Base-by-base conservation (phyloP, 1,140 invertebrate species). In the Ceratina calcarata region DNA sequence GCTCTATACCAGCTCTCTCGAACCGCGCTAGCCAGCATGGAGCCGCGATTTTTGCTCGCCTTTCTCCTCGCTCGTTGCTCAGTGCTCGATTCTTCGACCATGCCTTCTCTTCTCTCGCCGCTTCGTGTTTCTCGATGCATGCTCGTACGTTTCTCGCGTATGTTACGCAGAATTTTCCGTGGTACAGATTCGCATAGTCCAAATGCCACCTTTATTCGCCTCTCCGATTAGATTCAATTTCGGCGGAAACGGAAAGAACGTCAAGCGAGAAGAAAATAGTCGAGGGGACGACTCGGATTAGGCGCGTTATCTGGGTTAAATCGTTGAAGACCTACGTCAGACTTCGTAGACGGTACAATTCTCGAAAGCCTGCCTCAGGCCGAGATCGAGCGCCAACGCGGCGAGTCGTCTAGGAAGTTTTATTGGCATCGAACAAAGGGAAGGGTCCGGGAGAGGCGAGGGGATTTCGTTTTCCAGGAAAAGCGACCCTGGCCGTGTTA, bases 21-120 rank as follows among this genome's bases (percentile, higher is more conserved):
- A 24, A 75, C 64, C 81, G 78, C 78, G 78, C 87, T 89, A 92
- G 91, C 91, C 91, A 92, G 91, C 91, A 85, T 88, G 91, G 91
- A 91, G 90, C 90, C 91, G 83, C 78, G 87, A 91, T 92, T 93
- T 92, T 92, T 92, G 83, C 85, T 83, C 81, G 84, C 81, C 83
- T 87, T 88, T 89, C 81, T 84, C 82, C n/a, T 27, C 65, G 79
- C 83, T 15, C 37, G 37, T 45, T 45, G 37, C 37, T 45, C 37
- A 6, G 10, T 45, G 37, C 37, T 45, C 37, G 37, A 45, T 45
- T 45, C 64, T 72, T 75, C 70, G 66, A 74, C 66, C 68, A 24
- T 78, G 62, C 65, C 71, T 86, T 78, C 69, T 61, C 78, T 67
- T 70, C 74, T 32, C 62, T 85, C 78, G 80, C 76, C 74, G 66